Percentiles rank a stretch among this genome's conserved stretches.
These are phyloP conservation scores for Lydus trimaculatus DNA, from an alignment of 2,888 invertebrate genomes.

Conservation along the genomic window DNA sequence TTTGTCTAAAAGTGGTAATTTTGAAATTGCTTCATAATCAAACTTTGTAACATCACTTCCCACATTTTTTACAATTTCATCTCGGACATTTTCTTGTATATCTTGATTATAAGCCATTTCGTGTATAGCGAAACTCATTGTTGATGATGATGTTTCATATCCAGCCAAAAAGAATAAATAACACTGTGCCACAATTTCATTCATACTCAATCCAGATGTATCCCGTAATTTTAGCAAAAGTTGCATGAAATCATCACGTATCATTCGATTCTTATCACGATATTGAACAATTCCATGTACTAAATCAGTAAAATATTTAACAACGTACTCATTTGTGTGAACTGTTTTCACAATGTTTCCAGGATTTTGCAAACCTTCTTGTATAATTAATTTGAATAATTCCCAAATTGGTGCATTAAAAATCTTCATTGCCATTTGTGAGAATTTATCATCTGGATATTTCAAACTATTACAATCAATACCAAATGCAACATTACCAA, in stretches of 20 bases:
- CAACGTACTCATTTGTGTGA: too few species aligned
- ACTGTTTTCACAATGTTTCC: too few species aligned
- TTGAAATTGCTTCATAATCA: too few species aligned
- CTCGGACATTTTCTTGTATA: constrained; percentile 22
- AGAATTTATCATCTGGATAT: constrained; percentile 18
- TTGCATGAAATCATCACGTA: constrained; percentile 65
- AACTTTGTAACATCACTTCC: too few species aligned
- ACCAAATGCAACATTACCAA: constrained; percentile 17
- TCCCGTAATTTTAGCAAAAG: constrained; percentile 48
- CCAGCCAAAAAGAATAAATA: constrained; percentile 22
- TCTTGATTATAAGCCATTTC: constrained; percentile 27
- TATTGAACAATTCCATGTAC: constrained; percentile 59
- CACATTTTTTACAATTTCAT: constrained; percentile 16
- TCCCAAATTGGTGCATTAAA: constrained; percentile 14
- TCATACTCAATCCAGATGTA: constrained; percentile 14
- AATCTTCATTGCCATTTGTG: constrained; percentile 7
- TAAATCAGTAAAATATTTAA: too few species aligned
- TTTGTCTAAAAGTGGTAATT: too few species aligned
- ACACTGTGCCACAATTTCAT: constrained; percentile 30
- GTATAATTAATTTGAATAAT: too few species aligned
- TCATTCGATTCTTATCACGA: constrained; percentile 59
- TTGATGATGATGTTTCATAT: constrained; percentile 28
- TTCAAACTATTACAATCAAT: constrained; percentile 21
- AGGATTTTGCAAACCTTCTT: too few species aligned
- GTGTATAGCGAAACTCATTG: constrained; percentile 25